phyloP scores from a whole-genome alignment of 2,888 invertebrate genomes.

The Carpatolechia fugitivella region DNA sequence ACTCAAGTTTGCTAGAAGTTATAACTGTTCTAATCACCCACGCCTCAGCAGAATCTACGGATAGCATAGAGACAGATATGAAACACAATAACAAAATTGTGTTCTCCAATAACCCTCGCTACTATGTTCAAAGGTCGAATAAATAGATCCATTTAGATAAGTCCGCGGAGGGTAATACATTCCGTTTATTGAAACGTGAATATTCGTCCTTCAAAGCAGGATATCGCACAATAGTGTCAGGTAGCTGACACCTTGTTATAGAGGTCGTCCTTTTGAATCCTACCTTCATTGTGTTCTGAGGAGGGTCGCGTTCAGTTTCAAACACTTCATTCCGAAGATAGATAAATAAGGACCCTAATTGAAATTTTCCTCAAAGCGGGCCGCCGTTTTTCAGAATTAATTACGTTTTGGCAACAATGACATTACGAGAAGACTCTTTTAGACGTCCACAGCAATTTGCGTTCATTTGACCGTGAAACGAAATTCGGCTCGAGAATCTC shows the following conservation, averaged over 20 bases:
- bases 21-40: neutral
- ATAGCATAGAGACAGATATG: neutral
- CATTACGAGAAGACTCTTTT: conserved; percentile 1
- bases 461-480: conserved; percentile 8
- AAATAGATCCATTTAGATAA: conserved; percentile 39
- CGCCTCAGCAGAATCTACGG: neutral
- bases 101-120: conserved; percentile 13
- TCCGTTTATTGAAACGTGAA: conserved; percentile 62
- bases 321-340: conserved; percentile 46
- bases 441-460: conserved; percentile 7
- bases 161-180: conserved; percentile 37
- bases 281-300: conserved; percentile 62
- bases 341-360: conserved; percentile 55
- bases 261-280: conserved; percentile 58
- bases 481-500: neutral
- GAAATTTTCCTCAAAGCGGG: conserved; percentile 38
- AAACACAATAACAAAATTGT: conserved; percentile 16
- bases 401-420: conserved; percentile 9
- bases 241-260: conserved; percentile 72
- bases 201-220: conserved; percentile 60
- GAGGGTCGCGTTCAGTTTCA: conserved; percentile 65
- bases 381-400: conserved; percentile 16
- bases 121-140: conserved; percentile 33
- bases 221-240: conserved; percentile 69
- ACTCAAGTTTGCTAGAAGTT: neutral